Percentiles rank a stretch among this genome's conserved stretches.
These are phyloP conservation scores for Ispidina picta DNA, from an alignment of 2,797 vertebrate species.

Conservation along the genomic window DNA sequence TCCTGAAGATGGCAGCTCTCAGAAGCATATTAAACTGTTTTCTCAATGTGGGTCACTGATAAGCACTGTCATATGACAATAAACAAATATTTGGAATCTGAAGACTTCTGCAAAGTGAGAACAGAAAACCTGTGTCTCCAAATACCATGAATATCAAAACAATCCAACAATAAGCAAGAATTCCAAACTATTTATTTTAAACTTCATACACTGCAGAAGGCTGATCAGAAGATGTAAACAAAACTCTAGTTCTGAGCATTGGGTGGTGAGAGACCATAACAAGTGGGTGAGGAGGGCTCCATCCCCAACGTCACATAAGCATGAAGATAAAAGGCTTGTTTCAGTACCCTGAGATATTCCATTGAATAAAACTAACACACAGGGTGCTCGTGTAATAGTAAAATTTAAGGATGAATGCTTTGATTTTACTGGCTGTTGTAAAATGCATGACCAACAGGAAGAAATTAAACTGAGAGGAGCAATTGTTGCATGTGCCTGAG, in stretches of 20 bases:
- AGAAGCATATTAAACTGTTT: background rate
- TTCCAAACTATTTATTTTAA: background rate
- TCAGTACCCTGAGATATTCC: fast-evolving
- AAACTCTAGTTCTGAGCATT: background rate
- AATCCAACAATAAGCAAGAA: background rate
- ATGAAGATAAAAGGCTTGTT: background rate
- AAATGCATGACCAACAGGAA: background rate
- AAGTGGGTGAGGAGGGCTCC: background rate
- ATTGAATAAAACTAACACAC: background rate
- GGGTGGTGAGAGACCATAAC: background rate
- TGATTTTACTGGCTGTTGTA: background rate
- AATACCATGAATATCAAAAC: background rate
- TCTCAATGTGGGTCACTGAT: background rate
- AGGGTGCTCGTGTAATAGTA: background rate
- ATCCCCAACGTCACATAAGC: background rate
- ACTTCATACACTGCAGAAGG: background rate
- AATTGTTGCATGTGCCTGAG: background rate
- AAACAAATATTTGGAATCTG: background rate
- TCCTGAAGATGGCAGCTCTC: background rate
- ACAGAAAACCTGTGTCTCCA: background rate
- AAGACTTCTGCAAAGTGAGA: background rate
- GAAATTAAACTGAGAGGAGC: background rate
- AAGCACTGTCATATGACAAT: background rate
- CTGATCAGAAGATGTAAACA: background rate
- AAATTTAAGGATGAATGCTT: background rate